Conservation (phyloP, 2,888 invertebrate species). For the Aleiodes alternator region DNA sequence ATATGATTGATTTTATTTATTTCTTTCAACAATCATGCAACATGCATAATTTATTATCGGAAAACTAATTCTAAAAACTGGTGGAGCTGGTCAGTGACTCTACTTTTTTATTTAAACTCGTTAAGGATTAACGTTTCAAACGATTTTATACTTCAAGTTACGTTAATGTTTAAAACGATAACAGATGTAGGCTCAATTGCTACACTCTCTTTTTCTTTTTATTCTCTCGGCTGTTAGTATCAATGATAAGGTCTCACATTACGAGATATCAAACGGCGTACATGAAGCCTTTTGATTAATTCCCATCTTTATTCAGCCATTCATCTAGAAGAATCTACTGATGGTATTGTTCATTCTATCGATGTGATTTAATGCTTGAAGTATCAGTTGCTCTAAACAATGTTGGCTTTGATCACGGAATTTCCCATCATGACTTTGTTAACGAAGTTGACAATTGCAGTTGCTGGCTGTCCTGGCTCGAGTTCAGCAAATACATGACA, state of each 20-base stretch:
- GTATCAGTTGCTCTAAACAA: slow-evolving; percentile 72
- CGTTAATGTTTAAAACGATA: not conserved
- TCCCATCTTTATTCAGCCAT: not conserved
- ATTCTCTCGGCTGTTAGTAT: not conserved
- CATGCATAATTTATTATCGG: slow-evolving; percentile 48
- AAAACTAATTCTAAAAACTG: slow-evolving; percentile 7
- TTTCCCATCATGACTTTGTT: slow-evolving; percentile 85
- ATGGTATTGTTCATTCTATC: not conserved
- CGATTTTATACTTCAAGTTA: not conserved
- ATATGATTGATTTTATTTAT: slow-evolving; percentile 26
- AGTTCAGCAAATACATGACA: slow-evolving; percentile 98
- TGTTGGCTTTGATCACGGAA: slow-evolving; percentile 77
- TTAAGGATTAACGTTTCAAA: slow-evolving; percentile 2
- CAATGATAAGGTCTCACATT: slow-evolving; percentile 31
- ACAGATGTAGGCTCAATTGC: not conserved
- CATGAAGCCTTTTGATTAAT: slow-evolving; percentile 47
- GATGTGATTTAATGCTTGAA: not conserved
- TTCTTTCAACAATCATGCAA: slow-evolving; percentile 38
- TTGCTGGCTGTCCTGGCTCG: slow-evolving; percentile 94
- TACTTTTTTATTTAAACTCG: slow-evolving; percentile 4
- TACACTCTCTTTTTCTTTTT: not conserved
- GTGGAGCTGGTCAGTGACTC: slow-evolving; percentile 1
- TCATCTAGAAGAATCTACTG: not conserved
- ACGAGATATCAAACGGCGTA: slow-evolving; percentile 28
- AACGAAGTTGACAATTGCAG: slow-evolving; percentile 93